Conservation (phyloP, 1,140 invertebrate genomes). For the Bombus superbus region DNA sequence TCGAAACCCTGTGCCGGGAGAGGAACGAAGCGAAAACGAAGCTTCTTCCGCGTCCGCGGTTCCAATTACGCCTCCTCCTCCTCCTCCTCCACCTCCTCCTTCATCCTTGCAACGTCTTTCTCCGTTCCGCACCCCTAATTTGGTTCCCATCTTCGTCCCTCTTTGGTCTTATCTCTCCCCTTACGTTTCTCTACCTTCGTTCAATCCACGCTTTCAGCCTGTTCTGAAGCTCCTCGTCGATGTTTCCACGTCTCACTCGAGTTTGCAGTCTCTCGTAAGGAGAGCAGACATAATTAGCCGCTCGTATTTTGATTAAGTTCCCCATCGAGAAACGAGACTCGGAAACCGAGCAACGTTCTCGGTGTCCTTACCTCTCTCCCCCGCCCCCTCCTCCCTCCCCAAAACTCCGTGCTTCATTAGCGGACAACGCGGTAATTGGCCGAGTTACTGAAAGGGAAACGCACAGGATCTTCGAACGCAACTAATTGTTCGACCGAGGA, state of each 20-base stretch:
- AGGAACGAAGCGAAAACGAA: constrained; percentile 62
- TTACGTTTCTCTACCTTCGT: background rate
- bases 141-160: no score
- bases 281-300: constrained; percentile 64
- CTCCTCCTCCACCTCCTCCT: background rate
- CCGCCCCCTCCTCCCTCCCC: accelerated
- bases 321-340: constrained; percentile 29
- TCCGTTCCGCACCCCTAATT: background rate
- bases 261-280: constrained; percentile 38
- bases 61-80: constrained; percentile 60
- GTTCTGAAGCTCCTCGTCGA: background rate
- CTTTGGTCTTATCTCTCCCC: background rate
- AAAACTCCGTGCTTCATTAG: constrained; percentile 23
- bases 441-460: background rate
- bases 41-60: constrained; percentile 49
- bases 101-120: background rate
- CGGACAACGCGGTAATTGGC: constrained; percentile 36
- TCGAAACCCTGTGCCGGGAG: background rate
- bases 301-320: constrained; percentile 60
- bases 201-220: background rate
- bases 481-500: constrained; percentile 33
- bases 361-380: background rate
- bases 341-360: background rate
- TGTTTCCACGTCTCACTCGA: constrained; percentile 38
- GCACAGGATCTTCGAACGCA: background rate